A percentile compares a stretch with the other conserved stretches of the same genome.
Conservation (phyloP, 2,113 vertebrate genomes). For the Nesoenas mayeri region DNA sequence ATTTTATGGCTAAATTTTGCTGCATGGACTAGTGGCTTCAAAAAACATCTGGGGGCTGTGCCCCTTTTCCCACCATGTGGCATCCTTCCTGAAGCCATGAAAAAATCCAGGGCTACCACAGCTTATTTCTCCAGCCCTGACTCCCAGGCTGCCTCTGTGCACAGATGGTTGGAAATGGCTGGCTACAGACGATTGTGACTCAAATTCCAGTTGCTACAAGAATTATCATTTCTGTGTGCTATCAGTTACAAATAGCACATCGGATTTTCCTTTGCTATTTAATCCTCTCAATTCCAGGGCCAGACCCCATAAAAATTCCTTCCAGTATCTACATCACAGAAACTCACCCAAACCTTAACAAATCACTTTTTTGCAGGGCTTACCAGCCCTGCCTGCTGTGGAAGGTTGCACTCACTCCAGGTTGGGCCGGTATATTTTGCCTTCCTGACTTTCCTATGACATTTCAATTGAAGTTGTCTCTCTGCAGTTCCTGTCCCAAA, state of each 20-base stretch:
- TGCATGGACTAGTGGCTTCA: not conserved
- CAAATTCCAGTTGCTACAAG: constrained; percentile 45
- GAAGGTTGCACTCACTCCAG: not conserved
- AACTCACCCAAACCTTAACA: constrained; percentile 58
- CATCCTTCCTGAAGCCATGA: not conserved
- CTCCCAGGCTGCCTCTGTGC: not conserved
- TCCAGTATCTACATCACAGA: constrained; percentile 64
- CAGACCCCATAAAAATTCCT: constrained; percentile 74
- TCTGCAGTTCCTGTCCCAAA: not conserved
- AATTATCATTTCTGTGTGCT: constrained; percentile 13
- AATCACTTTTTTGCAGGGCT: constrained; percentile 59
- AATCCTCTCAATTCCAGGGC: constrained; percentile 42
- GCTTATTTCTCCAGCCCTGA: not conserved
- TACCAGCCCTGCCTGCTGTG: constrained; percentile 39
- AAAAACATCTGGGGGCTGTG: not conserved
- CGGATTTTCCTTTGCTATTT: constrained; percentile 53
- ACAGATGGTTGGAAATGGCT: constrained; percentile 2
- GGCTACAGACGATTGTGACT: not conserved
- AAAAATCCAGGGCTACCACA: not conserved
- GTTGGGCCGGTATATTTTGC: not conserved
- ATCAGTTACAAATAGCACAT: constrained; percentile 38
- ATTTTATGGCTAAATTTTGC: not conserved
- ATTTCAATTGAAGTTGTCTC: not conserved
- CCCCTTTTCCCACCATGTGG: not conserved
- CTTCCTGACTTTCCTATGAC: not conserved